Evolutionary conservation across 2,797 vertebrate genomes (phyloP).

Genomic region (Gymnodraco acuticeps): DNA sequence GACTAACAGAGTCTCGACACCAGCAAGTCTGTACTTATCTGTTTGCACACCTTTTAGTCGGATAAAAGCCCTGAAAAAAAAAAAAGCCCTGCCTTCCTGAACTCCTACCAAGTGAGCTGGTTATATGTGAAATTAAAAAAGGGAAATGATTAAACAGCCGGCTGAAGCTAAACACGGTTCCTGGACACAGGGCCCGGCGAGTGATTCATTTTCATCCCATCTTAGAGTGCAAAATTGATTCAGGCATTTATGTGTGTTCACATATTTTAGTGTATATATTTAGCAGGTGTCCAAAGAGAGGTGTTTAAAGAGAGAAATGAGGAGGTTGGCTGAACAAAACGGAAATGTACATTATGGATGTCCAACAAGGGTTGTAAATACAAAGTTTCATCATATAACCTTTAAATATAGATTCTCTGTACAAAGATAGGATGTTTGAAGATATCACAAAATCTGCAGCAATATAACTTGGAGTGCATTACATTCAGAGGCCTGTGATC

Average conservation of each 20-base stretch:
- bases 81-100: conserved; percentile 41
- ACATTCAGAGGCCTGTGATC: no score
- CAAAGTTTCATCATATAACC: no score
- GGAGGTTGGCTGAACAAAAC: background rate
- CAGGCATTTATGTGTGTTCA: conserved; percentile 37
- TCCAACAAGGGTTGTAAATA: background rate
- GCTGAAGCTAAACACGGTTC: conserved; percentile 64
- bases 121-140: conserved; percentile 81
- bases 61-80: conserved; percentile 45
- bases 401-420: no score
- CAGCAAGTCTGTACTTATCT: conserved; percentile 72
- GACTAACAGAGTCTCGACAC: conserved; percentile 64
- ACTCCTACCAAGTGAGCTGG: conserved; percentile 74
- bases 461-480: no score
- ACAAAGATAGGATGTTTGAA: no score
- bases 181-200: conserved; percentile 51
- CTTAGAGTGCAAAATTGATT: conserved; percentile 54
- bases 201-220: conserved; percentile 51
- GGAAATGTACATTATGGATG: background rate
- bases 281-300: conserved; percentile 14
- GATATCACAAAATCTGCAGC: no score
- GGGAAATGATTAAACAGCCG: conserved; percentile 72
- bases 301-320: conserved; percentile 16
- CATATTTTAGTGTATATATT: conserved; percentile 41
- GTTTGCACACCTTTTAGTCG: conserved; percentile 74